Conservation (phyloP, 2,888 invertebrate species). For the Torymus aiolomorphi region DNA sequence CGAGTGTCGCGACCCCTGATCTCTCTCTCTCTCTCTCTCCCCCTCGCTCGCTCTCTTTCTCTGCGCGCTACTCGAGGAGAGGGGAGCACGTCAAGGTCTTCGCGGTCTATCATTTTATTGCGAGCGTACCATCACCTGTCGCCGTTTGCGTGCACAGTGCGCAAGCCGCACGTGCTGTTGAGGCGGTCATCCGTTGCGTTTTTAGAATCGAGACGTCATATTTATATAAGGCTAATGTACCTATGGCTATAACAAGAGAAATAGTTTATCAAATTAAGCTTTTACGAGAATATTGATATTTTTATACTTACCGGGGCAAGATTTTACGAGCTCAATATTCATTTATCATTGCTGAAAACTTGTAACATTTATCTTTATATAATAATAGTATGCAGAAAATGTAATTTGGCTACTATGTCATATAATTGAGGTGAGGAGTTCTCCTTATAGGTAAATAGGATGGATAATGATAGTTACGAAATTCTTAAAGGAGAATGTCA, state of each 20-base stretch:
- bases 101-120: conserved; percentile 2
- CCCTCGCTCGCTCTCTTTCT: conserved; percentile 11
- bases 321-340: too few relatives aligned
- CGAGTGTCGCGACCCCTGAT: conserved; percentile 36
- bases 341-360: too few relatives aligned
- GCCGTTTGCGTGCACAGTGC: neutral
- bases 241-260: neutral
- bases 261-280: too few relatives aligned
- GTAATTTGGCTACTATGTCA: too few relatives aligned
- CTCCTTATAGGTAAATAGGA: too few relatives aligned
- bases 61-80: neutral
- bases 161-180: neutral
- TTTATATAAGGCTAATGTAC: neutral
- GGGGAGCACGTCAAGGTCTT: conserved; percentile 5
- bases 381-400: too few relatives aligned
- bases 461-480: too few relatives aligned
- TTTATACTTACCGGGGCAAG: too few relatives aligned
- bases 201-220: neutral
- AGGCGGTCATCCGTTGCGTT: neutral
- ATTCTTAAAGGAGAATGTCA: too few relatives aligned
- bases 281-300: too few relatives aligned
- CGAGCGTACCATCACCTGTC: conserved; percentile 5
- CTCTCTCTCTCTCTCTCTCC: conserved; percentile 11
- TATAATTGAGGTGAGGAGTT: too few relatives aligned
- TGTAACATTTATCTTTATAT: too few relatives aligned